phyloP scores from a whole-genome alignment of 1,140 invertebrate genomes.

The Aphis gossypii region DNA sequence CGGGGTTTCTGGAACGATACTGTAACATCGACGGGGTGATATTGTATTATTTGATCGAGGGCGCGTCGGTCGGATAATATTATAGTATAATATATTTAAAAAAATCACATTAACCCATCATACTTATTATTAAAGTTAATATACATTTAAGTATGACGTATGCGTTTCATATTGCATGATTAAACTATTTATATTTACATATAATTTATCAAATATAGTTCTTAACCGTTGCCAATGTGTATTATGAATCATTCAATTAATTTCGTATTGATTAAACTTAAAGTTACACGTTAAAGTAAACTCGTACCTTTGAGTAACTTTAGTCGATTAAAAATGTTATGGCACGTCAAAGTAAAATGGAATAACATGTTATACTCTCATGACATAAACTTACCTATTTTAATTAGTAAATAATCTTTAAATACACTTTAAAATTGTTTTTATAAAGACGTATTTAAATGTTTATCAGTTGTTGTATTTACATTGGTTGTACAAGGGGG shows the following conservation, averaged over 20 bases:
- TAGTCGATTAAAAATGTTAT: neutral
- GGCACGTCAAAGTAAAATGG: neutral
- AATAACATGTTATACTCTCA: neutral
- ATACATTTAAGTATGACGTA: neutral
- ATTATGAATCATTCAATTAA: neutral
- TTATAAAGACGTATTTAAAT: neutral
- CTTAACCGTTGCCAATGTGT: neutral
- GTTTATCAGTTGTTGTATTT: neutral
- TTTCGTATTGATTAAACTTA: neutral
- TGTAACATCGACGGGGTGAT: neutral
- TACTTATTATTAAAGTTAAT: neutral
- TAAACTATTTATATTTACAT: neutral
- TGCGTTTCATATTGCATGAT: neutral
- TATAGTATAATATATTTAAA: neutral
- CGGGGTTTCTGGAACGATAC: neutral
- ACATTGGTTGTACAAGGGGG: neutral
- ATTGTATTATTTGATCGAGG: neutral
- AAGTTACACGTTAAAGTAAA: neutral
- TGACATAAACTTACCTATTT: neutral
- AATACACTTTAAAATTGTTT: neutral
- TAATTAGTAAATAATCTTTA: neutral
- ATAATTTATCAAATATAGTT: neutral
- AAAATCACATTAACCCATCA: neutral
- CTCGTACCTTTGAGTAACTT: neutral
- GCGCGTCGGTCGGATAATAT: neutral